Conservation (phyloP, 2,797 vertebrate species). For the Gymnodraco acuticeps region DNA sequence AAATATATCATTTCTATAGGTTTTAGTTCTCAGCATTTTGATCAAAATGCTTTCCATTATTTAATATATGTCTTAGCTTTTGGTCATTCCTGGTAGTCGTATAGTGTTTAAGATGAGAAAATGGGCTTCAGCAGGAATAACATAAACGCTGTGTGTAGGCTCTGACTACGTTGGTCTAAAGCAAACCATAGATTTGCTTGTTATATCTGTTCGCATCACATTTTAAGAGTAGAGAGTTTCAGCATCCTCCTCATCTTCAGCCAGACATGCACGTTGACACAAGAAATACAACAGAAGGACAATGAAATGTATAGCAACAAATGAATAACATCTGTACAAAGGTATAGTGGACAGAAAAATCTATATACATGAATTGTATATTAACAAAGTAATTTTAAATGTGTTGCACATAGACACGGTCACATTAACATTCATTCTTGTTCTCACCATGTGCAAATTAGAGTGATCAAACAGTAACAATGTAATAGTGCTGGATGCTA, state of each 20-base stretch:
- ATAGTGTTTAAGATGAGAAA: conserved; percentile 23
- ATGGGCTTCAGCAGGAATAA: conserved; percentile 24
- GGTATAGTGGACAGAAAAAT: background rate
- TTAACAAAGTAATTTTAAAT: background rate
- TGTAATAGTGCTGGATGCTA: conserved; percentile 26
- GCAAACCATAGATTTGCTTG: conserved; percentile 18
- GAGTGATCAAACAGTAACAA: conserved; percentile 47
- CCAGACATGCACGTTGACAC: conserved; percentile 15
- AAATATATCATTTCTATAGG: no score
- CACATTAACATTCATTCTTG: conserved; percentile 41
- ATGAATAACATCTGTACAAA: background rate
- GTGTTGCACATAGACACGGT: conserved; percentile 18
- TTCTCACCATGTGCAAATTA: conserved; percentile 47
- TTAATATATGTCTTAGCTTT: conserved; percentile 5
- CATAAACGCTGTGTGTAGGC: conserved; percentile 22
- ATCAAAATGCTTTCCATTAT: background rate
- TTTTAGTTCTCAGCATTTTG: background rate
- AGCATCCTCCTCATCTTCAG: conserved; percentile 29
- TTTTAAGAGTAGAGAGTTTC: conserved; percentile 43
- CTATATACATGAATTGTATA: conserved; percentile 5
- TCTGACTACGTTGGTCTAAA: conserved; percentile 33
- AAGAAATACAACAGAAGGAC: conserved; percentile 15
- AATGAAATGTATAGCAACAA: background rate
- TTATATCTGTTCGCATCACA: conserved; percentile 48
- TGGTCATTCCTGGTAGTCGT: conserved; percentile 1